Evolutionary conservation across 2,888 invertebrate genomes (phyloP), one percentile per base, ranked within the genome.

Genomic region (Anthrax anthrax): DNA sequence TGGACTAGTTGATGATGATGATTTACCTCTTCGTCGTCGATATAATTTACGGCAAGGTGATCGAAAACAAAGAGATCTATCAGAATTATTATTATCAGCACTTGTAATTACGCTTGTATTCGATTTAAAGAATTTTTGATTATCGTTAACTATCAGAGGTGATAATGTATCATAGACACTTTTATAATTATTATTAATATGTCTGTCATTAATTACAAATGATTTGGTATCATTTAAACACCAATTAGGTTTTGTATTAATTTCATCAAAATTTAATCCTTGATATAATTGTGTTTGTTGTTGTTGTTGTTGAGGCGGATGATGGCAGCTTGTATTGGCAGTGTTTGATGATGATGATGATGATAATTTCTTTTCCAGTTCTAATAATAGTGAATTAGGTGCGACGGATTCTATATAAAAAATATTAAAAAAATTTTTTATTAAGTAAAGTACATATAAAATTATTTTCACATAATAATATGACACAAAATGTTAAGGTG

Each of bases 291-390:
- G 29, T 32, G 12, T 4, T 36, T n/a, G n/a, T 16, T 16, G n/a
- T 16, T 36, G 12, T 16, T 36, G 5, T 49, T 39, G 43, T 42
- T 38, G 36, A 8, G 34, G 9, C 41, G 59, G 60, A 58, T 64
- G 62, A 46, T 63, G 64, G 67, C 70, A 60, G 67, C 67, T 63
- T 65, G 67, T 57, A 67, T 70, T 59, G 71, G 70, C 59, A 74
- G 69, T 60, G 72, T 70, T 60, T 66, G 69, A 57, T 70, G 71
- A 58, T 67, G 69, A 56, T 4, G 23, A 6, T 70, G 71, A 58
- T 70, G 69, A 61, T 59, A 64, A 58, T 59, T 63, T 54, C 49
- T 57, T 51, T 42, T 52, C 49, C 50, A 54, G 52, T 48, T 56
- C 53, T 47, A 52, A 47, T 45, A 52, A 51, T 49, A 53, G 52